phyloP scores from a whole-genome alignment of 2,113 vertebrate genomes.

The Dasyornis broadbenti region DNA sequence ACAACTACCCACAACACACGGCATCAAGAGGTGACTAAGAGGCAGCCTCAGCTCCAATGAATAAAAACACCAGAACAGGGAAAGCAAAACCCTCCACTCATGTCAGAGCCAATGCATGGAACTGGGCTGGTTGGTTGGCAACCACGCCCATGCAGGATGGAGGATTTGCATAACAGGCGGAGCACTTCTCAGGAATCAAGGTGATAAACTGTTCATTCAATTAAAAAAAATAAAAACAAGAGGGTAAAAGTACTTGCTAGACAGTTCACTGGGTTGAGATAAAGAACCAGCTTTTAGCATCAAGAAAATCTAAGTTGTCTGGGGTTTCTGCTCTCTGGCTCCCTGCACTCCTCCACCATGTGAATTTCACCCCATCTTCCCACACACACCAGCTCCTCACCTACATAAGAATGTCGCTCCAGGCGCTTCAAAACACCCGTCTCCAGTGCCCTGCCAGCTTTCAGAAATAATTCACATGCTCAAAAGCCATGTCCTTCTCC shows the following conservation, averaged over 20 bases:
- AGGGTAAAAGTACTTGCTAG: neutral
- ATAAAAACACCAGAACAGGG: neutral
- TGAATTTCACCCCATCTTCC: neutral
- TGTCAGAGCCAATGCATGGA: neutral
- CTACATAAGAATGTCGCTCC: fast-evolving
- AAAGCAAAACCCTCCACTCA: neutral
- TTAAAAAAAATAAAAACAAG: neutral
- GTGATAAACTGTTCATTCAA: neutral
- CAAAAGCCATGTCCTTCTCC: neutral
- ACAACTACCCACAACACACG: neutral
- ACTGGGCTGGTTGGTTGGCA: neutral
- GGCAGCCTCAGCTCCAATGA: neutral
- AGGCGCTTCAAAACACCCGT: neutral
- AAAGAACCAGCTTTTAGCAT: neutral
- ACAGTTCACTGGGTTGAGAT: neutral
- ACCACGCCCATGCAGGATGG: fast-evolving
- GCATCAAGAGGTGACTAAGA: neutral
- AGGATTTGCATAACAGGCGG: neutral
- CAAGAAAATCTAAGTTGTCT: neutral
- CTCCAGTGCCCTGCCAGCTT: neutral
- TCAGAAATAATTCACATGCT: neutral
- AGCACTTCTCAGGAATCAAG: neutral
- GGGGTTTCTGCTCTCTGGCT: neutral
- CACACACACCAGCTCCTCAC: neutral
- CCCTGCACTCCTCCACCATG: fast-evolving